Base-by-base conservation (phyloP, 2,888 invertebrate species). In the Zygaena filipendulae region DNA sequence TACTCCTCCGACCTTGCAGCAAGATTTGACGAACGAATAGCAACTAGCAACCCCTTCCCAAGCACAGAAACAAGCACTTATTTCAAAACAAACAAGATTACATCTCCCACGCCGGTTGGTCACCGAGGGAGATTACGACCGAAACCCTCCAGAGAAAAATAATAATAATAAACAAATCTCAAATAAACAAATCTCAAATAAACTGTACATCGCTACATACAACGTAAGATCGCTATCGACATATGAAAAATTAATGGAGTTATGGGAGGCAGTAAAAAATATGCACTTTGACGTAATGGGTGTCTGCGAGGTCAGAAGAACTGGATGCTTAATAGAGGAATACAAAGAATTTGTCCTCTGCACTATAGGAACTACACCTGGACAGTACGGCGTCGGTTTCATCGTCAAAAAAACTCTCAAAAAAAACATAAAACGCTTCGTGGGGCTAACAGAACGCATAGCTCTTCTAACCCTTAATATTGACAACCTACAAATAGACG, bases 31-130 rank as follows among this genome's bases (percentile, higher is more conserved):
- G n/a, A n/a, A n/a, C n/a, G n/a, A n/a, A n/a, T n/a, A n/a, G n/a
- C n/a, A n/a, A n/a, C n/a, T n/a, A n/a, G n/a, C n/a, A n/a, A n/a
- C n/a, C n/a, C n/a, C n/a, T n/a, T n/a, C n/a, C n/a, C n/a, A n/a
- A n/a, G n/a, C n/a, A n/a, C n/a, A n/a, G n/a, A n/a, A n/a, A n/a
- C n/a, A n/a, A n/a, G n/a, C n/a, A n/a, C n/a, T n/a, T n/a, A n/a
- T n/a, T n/a, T n/a, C n/a, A n/a, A n/a, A n/a, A n/a, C n/a, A n/a
- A n/a, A n/a, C n/a, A n/a, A n/a, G n/a, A n/a, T n/a, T n/a, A n/a
- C n/a, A 28, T 38, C 38, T 40, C 35, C 37, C 42, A 42, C 36
- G 7, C 30, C 36, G 38, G 41, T 23, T 29, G 33, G 39, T 35
- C 33, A 33, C 35, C 35, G 38, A 28, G 38, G 33, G 28, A 34